phyloP scores from a whole-genome alignment of 2,113 vertebrate genomes.

The Brienomyrus brachyistius region DNA sequence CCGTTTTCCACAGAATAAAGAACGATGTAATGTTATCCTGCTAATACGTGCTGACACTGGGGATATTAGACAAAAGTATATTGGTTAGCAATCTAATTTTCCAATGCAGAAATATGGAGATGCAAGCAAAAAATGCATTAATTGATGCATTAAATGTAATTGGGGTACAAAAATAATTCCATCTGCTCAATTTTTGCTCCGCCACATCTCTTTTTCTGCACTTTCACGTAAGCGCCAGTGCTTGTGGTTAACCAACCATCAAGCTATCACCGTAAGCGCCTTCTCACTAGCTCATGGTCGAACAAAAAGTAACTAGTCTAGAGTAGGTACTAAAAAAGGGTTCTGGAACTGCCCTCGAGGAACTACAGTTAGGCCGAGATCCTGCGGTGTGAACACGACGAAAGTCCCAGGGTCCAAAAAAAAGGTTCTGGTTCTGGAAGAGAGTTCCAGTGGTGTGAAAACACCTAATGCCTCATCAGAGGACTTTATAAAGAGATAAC shows the following conservation, averaged over 20 bases:
- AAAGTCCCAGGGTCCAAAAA: not conserved
- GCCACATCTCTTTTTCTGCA: not conserved
- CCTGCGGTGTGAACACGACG: not conserved
- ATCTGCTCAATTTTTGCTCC: not conserved
- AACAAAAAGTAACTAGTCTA: not conserved
- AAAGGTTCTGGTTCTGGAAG: not conserved
- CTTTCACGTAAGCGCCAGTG: not conserved
- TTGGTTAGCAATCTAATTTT: not conserved
- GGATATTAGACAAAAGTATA: not conserved
- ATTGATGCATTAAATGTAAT: not conserved
- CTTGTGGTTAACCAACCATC: not conserved
- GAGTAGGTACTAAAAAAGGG: not conserved
- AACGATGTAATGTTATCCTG: not conserved
- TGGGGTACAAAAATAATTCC: not conserved
- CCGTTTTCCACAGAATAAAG: not conserved
- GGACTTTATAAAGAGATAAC: not conserved
- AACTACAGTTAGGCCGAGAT: not conserved
- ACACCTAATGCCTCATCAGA: not conserved
- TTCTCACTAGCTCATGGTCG: not conserved
- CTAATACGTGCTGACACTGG: not conserved
- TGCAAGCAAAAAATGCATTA: not conserved
- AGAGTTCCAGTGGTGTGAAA: not conserved
- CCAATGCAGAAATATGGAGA: not conserved
- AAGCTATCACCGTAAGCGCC: not conserved
- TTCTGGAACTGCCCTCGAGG: not conserved